Percentiles rank a stretch among this genome's conserved stretches.
These are phyloP conservation scores for Anoplius nigerrimus DNA, from an alignment of 2,888 invertebrate species.

Conservation along the genomic window DNA sequence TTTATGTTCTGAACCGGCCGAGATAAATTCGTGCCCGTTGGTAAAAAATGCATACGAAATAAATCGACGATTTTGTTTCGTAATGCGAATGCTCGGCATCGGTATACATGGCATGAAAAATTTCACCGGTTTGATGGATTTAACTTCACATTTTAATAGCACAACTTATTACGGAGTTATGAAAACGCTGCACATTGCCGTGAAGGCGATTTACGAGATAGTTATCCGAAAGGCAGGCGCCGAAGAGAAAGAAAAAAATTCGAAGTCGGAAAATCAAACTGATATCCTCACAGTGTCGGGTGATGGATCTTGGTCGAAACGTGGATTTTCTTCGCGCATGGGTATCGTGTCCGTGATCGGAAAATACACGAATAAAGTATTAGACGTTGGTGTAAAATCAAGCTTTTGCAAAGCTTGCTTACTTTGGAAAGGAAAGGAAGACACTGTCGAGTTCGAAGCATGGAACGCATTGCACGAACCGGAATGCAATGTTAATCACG, in stretches of 20 bases:
- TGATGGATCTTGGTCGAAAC: conserved; percentile 41
- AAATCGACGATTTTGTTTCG: conserved; percentile 48
- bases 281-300: conserved; percentile 36
- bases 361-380: conserved; percentile 45
- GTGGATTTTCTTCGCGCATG: conserved; percentile 43
- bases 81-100: conserved; percentile 52
- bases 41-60: conserved; percentile 40
- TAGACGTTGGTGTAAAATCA: conserved; percentile 43
- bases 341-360: conserved; percentile 47
- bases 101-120: conserved; percentile 45
- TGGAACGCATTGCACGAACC: conserved; percentile 42
- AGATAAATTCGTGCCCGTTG: conserved; percentile 44
- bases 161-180: conserved; percentile 36
- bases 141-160: conserved; percentile 15
- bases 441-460: conserved; percentile 39
- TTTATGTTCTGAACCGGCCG: conserved; percentile 43
- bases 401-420: conserved; percentile 44
- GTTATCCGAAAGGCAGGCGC: conserved; percentile 29
- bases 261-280: conserved; percentile 28
- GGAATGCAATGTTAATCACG: conserved; percentile 47
- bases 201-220: conserved; percentile 24
- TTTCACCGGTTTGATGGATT: conserved; percentile 37
- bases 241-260: conserved; percentile 44
- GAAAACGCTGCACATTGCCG: conserved; percentile 23
- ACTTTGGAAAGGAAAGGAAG: conserved; percentile 39